Evolutionary conservation across 1,140 invertebrate species (phyloP), one percentile per base, ranked within the genome.

Genomic region (Ridgeia piscesae): DNA sequence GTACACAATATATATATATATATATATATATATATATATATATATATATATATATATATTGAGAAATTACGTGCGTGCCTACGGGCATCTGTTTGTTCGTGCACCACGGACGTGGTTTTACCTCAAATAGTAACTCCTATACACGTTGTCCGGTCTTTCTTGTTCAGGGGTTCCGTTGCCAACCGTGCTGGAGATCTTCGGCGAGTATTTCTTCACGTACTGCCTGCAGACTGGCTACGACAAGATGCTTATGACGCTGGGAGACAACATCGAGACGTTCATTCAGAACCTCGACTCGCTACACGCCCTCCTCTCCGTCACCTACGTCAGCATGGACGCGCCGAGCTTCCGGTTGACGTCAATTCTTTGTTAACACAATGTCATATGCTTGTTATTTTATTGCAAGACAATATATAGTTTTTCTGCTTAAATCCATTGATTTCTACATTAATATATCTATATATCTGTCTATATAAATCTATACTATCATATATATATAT

Each of bases 221-320:
- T 95, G 95, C 89, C 91, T 95, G 21, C 92, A 94, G 4, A 94
- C 95, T 91, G 95, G 95, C 34, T 96, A 96, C 92, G 95, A 95
- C 94, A 96, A 95, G 92, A 95, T 96, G 95, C 91, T 96, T 91
- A 91, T 92, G 89, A 95, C 95, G 0, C 94, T 96, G n/a, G 95
- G 95, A 14, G 94, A 94, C 14, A 94, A 95, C 93, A 94, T 95
- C 90, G 93, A 93, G 34, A 95, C 94, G 35, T 96, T 96, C 92
- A 94, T 96, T 14, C 95, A 96, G 93, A 95, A 95, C 92, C 94
- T 96, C 34, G 95, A 96, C 93, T 95, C 95, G 0, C 94, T 96
- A 1, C 95, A 96, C 93, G 94, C 95, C 11, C 93, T 95, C 11
- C 93, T 96, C 88, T 93, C 94, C 8, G 92, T 95, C 42, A 94